A percentile compares a stretch with the other conserved stretches of the same genome.
phyloP scores from a whole-genome alignment of 2,113 vertebrate species.

The Ibidorhyncha struthersii region DNA sequence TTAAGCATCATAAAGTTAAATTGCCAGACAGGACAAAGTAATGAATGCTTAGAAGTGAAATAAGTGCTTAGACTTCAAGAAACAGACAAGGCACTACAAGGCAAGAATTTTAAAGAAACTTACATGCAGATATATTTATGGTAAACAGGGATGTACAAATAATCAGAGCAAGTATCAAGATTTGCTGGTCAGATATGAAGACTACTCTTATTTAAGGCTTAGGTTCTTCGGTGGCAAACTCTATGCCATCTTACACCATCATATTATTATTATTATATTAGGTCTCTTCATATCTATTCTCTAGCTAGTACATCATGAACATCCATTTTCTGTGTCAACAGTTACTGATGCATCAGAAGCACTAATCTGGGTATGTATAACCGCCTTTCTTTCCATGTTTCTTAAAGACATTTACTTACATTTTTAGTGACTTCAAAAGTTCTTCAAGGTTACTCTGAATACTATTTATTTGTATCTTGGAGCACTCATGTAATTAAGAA shows the following conservation, averaged over 20 bases:
- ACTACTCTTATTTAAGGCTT: background rate
- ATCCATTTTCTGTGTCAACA: background rate
- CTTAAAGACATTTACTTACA: background rate
- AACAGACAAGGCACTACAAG: background rate
- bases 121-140: background rate
- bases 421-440: background rate
- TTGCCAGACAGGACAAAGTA: background rate
- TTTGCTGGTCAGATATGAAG: background rate
- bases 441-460: background rate
- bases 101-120: background rate
- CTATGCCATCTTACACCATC: background rate
- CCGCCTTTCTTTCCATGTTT: background rate
- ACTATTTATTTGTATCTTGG: background rate
- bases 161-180: background rate
- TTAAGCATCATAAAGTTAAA: background rate
- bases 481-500: background rate
- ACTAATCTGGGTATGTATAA: background rate
- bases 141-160: background rate
- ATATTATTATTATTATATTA: background rate
- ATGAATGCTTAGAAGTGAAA: background rate
- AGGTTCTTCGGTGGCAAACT: background rate
- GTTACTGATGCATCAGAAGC: background rate
- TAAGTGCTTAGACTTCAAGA: background rate
- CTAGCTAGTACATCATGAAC: background rate
- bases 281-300: background rate